Evolutionary conservation across 2,888 invertebrate species (phyloP), one percentile per base, ranked within the genome.

Genomic region (Gasteruption jaculator): DNA sequence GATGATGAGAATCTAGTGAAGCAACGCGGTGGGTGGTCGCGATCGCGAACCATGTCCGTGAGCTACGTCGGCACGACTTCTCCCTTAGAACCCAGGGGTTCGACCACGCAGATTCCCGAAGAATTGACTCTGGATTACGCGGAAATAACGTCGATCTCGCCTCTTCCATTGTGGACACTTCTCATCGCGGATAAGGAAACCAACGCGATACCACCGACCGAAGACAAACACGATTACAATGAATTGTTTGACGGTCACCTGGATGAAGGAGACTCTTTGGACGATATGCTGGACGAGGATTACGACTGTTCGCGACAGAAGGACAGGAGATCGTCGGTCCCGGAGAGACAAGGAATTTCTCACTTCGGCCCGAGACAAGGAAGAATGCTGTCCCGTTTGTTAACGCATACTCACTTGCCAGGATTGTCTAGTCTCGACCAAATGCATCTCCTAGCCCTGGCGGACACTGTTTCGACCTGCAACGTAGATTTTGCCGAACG

Each of bases 371-470:
- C 88, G 0, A 78, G 89, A 50, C 91, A 92, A 73, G 87, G 83
- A 72, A 81, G 92, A 44, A 77, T 91, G 8, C 72, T 96, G 7
- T 93, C 93, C 0, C 82, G 91, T 3, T 78, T 97, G 6, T 74
- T 99, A 25, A 97, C 97, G 0, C 96, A 97, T 71, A 91, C 91
- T 0, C 93, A 93, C 71, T 73, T 94, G 21, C 96, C 96, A 1
- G 97, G 96, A 0, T 74, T 96, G 25, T 93, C 92, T 3, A 94
- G 94, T 53, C 78, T 97, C 38, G 99, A 99, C 73, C 99, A 99
- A 73, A 99, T 99, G 97, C 99, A 99, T 72, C 77, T 99, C 46
- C 73, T 99, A n/a, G 99, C 99, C 1, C 72, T 99, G 45, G 97
- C 97, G 8, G 99, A 99, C 63, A 99, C 99, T 0, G 94, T 99